Evolutionary conservation across 2,113 vertebrate genomes (phyloP).

Genomic region (Rhegmatorhina hoffmannsi): DNA sequence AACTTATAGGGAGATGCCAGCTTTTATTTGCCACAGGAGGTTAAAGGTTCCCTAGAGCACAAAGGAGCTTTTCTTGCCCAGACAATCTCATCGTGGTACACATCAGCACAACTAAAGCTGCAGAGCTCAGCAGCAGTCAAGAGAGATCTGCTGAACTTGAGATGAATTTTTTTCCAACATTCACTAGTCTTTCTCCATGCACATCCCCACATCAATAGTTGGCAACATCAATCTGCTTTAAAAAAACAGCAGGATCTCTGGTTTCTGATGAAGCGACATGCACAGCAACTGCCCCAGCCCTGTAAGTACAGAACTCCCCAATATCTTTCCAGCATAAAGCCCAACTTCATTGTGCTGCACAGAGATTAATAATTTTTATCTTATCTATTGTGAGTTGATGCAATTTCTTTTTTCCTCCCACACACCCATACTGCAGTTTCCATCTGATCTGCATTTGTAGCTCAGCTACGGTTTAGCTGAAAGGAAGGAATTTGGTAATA

Average conservation of each 20-base stretch:
- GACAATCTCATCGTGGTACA: constrained; percentile 62
- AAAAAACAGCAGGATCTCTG: background rate
- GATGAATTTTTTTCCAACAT: background rate
- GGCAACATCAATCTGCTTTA: background rate
- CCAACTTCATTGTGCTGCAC: background rate
- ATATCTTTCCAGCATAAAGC: background rate
- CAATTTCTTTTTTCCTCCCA: background rate
- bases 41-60: constrained; percentile 67
- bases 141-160: constrained; percentile 12
- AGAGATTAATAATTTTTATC: constrained; percentile 25
- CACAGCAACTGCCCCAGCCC: background rate
- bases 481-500: constrained; percentile 36
- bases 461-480: constrained; percentile 29
- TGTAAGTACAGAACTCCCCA: background rate
- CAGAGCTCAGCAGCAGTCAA: background rate
- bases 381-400: background rate
- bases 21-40: constrained; percentile 65
- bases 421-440: background rate
- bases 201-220: background rate
- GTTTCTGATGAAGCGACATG: background rate
- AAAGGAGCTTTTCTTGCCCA: constrained; percentile 66
- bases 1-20: constrained; percentile 46
- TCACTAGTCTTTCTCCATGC: background rate
- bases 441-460: constrained; percentile 37
- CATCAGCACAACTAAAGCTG: constrained; percentile 9